Evolutionary conservation across 64 coral and sea anemone species (phyloP).

Genomic region (Hydrozoanthus tunicans): DNA sequence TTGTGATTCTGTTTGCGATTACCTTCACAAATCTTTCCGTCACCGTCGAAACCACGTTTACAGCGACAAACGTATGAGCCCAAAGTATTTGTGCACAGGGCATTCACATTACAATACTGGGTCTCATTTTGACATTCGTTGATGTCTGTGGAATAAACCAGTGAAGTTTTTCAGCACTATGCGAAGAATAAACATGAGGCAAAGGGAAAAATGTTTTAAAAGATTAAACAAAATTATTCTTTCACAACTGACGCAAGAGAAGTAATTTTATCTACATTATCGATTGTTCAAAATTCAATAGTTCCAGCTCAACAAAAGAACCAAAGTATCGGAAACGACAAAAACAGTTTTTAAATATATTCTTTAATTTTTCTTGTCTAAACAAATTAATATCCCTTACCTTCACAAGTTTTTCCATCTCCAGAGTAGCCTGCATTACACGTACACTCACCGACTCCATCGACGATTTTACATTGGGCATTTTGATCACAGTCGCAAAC

Average conservation of each 20-base stretch:
- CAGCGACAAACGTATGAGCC: conserved; percentile 36
- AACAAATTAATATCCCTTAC: not conserved
- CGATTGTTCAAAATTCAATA: too few relatives aligned
- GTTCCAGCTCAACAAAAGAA: too few relatives aligned
- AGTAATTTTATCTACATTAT: too few relatives aligned
- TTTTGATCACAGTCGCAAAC: conserved; percentile 26
- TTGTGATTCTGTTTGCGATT: not conserved
- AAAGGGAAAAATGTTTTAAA: not conserved
- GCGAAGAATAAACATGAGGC: not conserved
- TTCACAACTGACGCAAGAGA: too few relatives aligned
- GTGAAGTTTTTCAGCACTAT: not conserved
- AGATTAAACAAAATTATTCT: too few relatives aligned
- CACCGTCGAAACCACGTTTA: conserved; percentile 7
- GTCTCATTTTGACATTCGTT: conserved; percentile 17
- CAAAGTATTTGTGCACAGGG: not conserved
- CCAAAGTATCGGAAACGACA: too few relatives aligned
- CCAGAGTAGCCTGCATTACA: conserved; percentile 21
- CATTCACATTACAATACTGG: not conserved
- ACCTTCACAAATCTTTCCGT: conserved; percentile 36
- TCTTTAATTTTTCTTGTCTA: too few relatives aligned
- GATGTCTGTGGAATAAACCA: not conserved
- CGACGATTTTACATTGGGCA: conserved; percentile 2
- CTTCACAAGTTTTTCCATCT: conserved; percentile 23
- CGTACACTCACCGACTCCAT: not conserved
- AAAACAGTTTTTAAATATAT: too few relatives aligned